Conservation (phyloP, 2,797 vertebrate species). For the Tenualosa thibaudeaui region DNA sequence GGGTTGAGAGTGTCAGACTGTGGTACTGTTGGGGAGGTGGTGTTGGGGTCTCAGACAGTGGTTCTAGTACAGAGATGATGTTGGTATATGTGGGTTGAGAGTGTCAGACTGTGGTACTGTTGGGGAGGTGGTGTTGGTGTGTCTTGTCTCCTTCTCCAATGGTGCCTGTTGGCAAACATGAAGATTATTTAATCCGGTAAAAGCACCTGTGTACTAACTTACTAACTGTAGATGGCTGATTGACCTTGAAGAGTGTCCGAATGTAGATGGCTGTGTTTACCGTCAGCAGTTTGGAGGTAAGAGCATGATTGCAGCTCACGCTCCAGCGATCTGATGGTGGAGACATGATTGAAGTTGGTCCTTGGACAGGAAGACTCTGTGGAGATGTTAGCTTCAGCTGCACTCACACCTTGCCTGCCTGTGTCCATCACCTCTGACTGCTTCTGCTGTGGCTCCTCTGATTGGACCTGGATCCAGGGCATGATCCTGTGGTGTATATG, state of each 20-base stretch:
- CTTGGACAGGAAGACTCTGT: conserved; percentile 58
- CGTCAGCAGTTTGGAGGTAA: not conserved
- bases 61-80: no score
- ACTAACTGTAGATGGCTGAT: not conserved
- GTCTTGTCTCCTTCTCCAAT: no score
- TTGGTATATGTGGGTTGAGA: no score
- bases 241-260: not conserved
- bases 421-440: conserved; percentile 94
- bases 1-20: no score
- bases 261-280: not conserved
- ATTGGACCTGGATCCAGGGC: conserved; percentile 94
- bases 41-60: no score
- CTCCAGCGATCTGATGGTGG: conserved; percentile 45
- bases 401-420: conserved; percentile 87
- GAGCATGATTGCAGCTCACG: not conserved
- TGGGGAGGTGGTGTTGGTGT: no score
- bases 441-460: conserved; percentile 93
- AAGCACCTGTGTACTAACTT: no score
- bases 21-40: no score
- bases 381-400: conserved; percentile 73
- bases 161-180: not conserved
- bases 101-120: no score
- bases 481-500: conserved; percentile 82
- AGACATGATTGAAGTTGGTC: conserved; percentile 66
- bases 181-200: no score